Conservation (phyloP, 2,888 invertebrate genomes). For the Melinaea menophilus region DNA sequence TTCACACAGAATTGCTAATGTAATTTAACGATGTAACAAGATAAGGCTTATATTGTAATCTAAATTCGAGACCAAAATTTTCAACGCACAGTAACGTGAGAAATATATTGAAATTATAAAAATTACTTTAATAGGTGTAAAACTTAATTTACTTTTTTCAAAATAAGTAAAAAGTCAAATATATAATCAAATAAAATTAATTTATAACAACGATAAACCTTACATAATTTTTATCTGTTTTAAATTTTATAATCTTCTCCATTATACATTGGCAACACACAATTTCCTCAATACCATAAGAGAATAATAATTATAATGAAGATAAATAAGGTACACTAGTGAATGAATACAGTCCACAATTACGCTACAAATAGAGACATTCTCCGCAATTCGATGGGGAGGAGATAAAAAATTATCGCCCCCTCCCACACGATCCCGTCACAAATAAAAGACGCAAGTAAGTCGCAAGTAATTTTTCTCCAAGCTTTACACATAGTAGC, state of each 20-base stretch:
- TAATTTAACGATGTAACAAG: slow-evolving; percentile 33
- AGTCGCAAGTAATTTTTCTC: slow-evolving; percentile 69
- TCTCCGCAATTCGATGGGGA: slow-evolving; percentile 33
- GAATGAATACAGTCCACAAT: slow-evolving; percentile 24
- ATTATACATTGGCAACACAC: no score
- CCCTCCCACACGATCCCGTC: slow-evolving; percentile 43
- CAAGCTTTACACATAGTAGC: slow-evolving; percentile 69
- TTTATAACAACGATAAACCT: no score
- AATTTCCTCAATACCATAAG: no score
- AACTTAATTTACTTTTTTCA: neutral
- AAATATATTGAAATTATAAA: slow-evolving; percentile 10
- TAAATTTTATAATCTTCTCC: neutral
- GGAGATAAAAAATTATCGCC: slow-evolving; percentile 25
- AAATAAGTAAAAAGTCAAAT: no score
- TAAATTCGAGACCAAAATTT: slow-evolving; percentile 16
- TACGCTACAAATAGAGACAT: slow-evolving; percentile 52
- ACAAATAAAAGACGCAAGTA: slow-evolving; percentile 48
- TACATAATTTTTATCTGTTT: neutral
- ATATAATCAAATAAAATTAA: no score
- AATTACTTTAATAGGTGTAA: neutral
- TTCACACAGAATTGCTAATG: slow-evolving; percentile 35
- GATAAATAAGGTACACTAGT: no score
- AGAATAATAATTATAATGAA: no score
- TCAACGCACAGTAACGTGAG: slow-evolving; percentile 10
- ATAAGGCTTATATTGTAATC: slow-evolving; percentile 27